Base-by-base conservation (phyloP, 2,113 vertebrate genomes). In the Platichthys flesus region DNA sequence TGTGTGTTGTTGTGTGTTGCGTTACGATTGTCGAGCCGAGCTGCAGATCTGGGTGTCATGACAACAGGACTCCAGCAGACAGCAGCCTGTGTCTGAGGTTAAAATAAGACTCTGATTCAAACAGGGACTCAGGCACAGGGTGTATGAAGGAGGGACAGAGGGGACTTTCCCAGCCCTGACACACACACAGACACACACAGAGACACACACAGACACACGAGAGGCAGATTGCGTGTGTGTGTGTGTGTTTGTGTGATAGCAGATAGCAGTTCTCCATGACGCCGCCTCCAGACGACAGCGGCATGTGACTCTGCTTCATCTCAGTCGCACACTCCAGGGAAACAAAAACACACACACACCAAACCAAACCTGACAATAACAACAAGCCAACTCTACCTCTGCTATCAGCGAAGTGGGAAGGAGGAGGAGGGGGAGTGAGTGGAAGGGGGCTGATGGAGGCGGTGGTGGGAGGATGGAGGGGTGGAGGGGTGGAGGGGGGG, bases 271-370 rank as follows among this genome's bases (percentile, higher is more conserved):
- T 78, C 78, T 83, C 83, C 85, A 88, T 89, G 90, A 89, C 67
- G 72, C 76, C 47, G 64, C 84, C 84, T 84, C 84, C 81, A 90
- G 90, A 89, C 80, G 66, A 87, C 89, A 90, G 81, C 4, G 80
- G 89, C 87, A 92, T 92, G 89, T 86, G 85, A 92, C 82, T 87
- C 85, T 89, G 90, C 71, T 90, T 85, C 81, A 87, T 93, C 82
- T 91, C 90, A 85, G 62, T 68, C 62, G 21, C 51, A 54, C 51
- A 54, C 51, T 49, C 47, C 13, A 49, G 47, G 47, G 47, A 74
- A 65, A 72, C 65, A 74, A 78, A 80, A 69, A 58, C 72, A 68
- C 67, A 71, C 77, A 37, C 35, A 37, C 35, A 37, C 35, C 76
- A 78, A 59, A 62, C n/a, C 57, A 71, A 71, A 76, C 74, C 58